Conservation (phyloP, 35 echinoderm and acorn worm species). For the Strongylocentrotus purpuratus region DNA sequence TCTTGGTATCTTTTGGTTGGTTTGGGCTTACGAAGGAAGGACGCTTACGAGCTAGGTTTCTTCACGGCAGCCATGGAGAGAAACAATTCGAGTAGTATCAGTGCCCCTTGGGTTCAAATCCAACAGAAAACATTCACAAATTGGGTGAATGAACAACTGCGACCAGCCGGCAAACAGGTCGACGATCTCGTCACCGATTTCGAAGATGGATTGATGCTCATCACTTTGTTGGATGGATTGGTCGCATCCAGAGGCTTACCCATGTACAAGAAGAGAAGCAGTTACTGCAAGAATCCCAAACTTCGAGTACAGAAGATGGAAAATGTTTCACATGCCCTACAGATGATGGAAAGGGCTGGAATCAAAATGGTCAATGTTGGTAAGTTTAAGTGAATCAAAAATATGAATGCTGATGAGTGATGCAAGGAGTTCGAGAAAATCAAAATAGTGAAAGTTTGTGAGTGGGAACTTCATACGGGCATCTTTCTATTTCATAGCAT, state of each 20-base stretch:
- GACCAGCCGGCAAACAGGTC: constrained; percentile 56
- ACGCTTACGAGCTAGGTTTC: background rate
- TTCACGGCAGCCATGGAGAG: background rate
- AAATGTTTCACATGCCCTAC: constrained; percentile 77
- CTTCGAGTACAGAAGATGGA: constrained; percentile 87
- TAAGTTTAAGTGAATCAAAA: constrained; percentile 46
- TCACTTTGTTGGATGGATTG: constrained; percentile 73
- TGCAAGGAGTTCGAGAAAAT: too few relatives aligned
- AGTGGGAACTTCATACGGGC: too few relatives aligned
- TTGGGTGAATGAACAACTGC: constrained; percentile 94
- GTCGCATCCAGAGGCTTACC: constrained; percentile 56
- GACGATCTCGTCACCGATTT: constrained; percentile 75
- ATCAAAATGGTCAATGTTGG: constrained; percentile 94
- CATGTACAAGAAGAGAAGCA: constrained; percentile 60
- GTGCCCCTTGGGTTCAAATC: constrained; percentile 74
- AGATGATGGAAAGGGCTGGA: constrained; percentile 74
- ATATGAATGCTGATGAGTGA: too few relatives aligned
- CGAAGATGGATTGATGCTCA: constrained; percentile 76
- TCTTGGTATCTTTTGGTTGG: background rate
- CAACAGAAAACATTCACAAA: constrained; percentile 96
- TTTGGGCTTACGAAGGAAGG: background rate
- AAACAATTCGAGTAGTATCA: background rate
- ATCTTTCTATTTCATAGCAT: too few relatives aligned
- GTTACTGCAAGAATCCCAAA: constrained; percentile 85
- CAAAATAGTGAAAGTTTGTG: too few relatives aligned